A percentile compares a stretch with the other conserved stretches of the same genome.
Conservation (phyloP, 37 sponge, comb jelly and placozoan genomes). For the Petrosia ficiformis region DNA sequence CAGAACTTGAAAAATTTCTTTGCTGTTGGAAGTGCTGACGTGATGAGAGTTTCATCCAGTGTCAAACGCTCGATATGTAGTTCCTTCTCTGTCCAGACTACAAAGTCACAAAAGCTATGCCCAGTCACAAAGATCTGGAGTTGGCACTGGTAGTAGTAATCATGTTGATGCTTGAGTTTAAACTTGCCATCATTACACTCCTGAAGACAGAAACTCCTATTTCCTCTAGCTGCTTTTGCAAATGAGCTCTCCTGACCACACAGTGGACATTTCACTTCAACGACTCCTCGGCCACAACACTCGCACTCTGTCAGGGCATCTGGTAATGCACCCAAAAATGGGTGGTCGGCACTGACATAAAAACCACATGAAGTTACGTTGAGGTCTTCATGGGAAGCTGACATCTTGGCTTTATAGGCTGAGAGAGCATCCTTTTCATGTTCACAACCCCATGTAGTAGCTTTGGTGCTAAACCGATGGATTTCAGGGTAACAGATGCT, state of each 20-base stretch:
- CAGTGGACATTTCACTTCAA: slow-evolving; percentile 28
- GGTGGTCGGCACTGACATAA: neutral
- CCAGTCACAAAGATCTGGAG: slow-evolving; percentile 24
- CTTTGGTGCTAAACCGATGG: slow-evolving; percentile 11
- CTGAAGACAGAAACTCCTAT: slow-evolving; percentile 16
- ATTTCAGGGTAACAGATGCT: slow-evolving; percentile 34
- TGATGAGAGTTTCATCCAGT: slow-evolving; percentile 7
- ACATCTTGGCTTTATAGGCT: slow-evolving; percentile 7
- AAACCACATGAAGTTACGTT: neutral
- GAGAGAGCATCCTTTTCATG: slow-evolving; percentile 23
- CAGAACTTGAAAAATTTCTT: slow-evolving; percentile 1
- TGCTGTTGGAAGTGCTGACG: slow-evolving; percentile 11
- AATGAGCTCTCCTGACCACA: slow-evolving; percentile 8
- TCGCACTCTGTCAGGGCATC: slow-evolving; percentile 22
- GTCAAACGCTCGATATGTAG: slow-evolving; percentile 35
- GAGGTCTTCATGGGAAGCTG: neutral
- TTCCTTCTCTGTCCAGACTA: slow-evolving; percentile 33
- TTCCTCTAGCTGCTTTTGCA: slow-evolving; percentile 1
- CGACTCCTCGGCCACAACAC: slow-evolving; percentile 37
- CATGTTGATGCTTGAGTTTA: slow-evolving; percentile 4
- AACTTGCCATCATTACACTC: neutral
- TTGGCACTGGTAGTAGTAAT: slow-evolving; percentile 46
- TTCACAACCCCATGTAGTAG: slow-evolving; percentile 28
- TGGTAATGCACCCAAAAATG: slow-evolving; percentile 37
- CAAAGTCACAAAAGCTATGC: slow-evolving; percentile 34